These are phyloP conservation scores for Aphelinus atriplicis DNA, from an alignment of 1,140 invertebrate species.

Conservation along the genomic window DNA sequence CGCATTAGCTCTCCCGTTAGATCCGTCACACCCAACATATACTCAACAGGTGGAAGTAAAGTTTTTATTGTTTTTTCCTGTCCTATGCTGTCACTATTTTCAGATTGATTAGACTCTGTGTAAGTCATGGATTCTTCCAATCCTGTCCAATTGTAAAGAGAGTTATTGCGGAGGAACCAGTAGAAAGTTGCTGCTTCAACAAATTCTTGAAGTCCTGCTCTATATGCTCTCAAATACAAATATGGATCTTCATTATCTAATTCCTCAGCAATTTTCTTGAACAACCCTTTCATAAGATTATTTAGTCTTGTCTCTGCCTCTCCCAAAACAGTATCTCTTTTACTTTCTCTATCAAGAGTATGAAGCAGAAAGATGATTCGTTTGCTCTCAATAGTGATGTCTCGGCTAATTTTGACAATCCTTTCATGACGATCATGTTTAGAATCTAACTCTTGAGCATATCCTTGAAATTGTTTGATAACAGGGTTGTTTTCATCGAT, in stretches of 20 bases:
- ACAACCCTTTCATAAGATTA: conserved; percentile 70
- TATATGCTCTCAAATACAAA: conserved; percentile 80
- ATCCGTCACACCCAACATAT: conserved; percentile 87
- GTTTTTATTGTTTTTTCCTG: conserved; percentile 43
- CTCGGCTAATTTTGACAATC: conserved; percentile 84
- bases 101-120: conserved; percentile 34
- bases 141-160: conserved; percentile 60
- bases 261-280: conserved; percentile 78
- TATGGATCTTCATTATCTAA: conserved; percentile 77
- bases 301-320: conserved; percentile 75
- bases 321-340: conserved; percentile 67
- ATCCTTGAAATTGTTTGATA: conserved; percentile 74
- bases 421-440: conserved; percentile 88
- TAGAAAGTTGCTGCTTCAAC: conserved; percentile 85
- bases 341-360: conserved; percentile 73
- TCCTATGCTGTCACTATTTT: conserved; percentile 4
- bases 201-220: conserved; percentile 85
- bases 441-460: conserved; percentile 77
- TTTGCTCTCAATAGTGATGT: conserved; percentile 94
- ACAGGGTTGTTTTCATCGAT: conserved; percentile 71
- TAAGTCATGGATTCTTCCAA: conserved; percentile 65
- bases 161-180: conserved; percentile 70
- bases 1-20: conserved; percentile 92
- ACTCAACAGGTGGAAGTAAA: conserved; percentile 73
- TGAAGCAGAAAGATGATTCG: conserved; percentile 89